These are phyloP conservation scores for Pogonocichla stellata DNA, from an alignment of 2,113 vertebrate species.

Conservation along the genomic window DNA sequence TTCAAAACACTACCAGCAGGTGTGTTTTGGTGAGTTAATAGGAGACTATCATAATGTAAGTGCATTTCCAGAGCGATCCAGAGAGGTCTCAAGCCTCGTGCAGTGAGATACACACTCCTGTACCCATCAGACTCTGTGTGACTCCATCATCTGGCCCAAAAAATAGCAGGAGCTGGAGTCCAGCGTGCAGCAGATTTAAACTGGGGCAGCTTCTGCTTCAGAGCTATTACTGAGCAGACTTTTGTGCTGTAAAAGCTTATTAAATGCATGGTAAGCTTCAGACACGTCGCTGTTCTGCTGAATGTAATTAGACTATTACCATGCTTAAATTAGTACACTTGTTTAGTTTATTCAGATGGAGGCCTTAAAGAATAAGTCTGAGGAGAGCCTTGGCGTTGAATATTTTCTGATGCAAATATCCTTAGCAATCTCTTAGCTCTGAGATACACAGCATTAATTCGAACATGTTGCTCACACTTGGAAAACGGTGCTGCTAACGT, in stretches of 20 bases:
- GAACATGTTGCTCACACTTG: neutral
- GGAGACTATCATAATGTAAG: neutral
- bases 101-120: rapidly evolving
- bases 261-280: conserved; percentile 33
- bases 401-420: neutral
- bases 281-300: neutral
- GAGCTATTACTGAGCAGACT: neutral
- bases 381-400: conserved; percentile 8
- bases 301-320: conserved; percentile 21
- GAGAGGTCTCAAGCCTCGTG: neutral
- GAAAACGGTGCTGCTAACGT: neutral
- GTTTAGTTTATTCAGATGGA: neutral
- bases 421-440: neutral
- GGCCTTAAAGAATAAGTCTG: neutral
- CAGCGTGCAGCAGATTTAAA: neutral
- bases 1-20: neutral
- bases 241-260: neutral
- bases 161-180: neutral
- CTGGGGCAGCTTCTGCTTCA: neutral
- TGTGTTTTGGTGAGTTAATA: neutral
- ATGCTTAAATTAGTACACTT: conserved; percentile 42
- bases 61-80: neutral
- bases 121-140: neutral
- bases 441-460: neutral
- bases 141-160: neutral